These are phyloP conservation scores for Mizuhopecten yessoensis DNA, from an alignment of 1,140 invertebrate genomes.

Conservation along the genomic window DNA sequence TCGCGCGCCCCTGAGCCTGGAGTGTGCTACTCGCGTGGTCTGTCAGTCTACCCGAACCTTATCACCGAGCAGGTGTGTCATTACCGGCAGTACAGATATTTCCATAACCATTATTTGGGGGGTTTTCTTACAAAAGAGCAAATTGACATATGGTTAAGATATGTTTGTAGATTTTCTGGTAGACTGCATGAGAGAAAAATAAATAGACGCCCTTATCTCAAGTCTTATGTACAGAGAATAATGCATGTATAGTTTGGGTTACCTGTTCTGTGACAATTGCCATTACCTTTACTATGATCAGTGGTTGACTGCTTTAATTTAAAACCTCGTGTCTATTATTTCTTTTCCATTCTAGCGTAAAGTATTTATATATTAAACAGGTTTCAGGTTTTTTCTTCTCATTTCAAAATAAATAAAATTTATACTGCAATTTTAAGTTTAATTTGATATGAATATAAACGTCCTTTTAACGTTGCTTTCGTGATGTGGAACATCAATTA, in stretches of 20 bases:
- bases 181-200: not conserved
- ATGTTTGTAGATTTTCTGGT: conserved; percentile 19
- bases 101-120: conserved; percentile 8
- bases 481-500: too few species aligned
- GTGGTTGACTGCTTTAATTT: not conserved
- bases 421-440: too few species aligned
- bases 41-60: not conserved
- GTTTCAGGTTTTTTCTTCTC: too few species aligned
- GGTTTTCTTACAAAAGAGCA: not conserved
- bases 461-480: too few species aligned
- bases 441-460: too few species aligned
- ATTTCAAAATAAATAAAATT: too few species aligned
- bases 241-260: not conserved
- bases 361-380: too few species aligned
- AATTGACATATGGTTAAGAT: conserved; percentile 35
- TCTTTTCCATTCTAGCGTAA: not conserved
- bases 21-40: conserved; percentile 1
- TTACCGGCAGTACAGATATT: not conserved
- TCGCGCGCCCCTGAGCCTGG: not conserved
- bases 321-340: not conserved
- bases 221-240: not conserved
- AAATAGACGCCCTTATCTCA: not conserved
- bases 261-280: not conserved
- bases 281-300: not conserved
- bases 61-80: not conserved